Percentiles rank a stretch among this genome's conserved stretches.
Conservation (phyloP, 2,113 vertebrate species). For the Vombatus ursinus region DNA sequence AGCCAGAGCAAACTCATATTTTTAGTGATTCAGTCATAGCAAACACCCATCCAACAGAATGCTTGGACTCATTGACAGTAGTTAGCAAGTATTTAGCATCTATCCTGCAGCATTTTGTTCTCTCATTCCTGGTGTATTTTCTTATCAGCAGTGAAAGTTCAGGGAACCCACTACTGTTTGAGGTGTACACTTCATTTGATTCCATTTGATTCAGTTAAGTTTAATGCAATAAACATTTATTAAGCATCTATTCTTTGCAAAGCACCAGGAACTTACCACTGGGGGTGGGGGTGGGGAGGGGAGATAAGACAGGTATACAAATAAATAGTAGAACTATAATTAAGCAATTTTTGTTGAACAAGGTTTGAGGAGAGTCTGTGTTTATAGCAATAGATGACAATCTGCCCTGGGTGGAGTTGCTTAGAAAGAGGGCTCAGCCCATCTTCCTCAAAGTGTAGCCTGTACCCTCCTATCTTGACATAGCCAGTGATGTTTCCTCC, state of each 20-base stretch:
- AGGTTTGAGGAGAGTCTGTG: neutral
- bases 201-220: neutral
- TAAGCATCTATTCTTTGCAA: neutral
- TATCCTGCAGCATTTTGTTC: neutral
- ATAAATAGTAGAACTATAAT: neutral
- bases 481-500: neutral
- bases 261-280: neutral
- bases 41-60: neutral
- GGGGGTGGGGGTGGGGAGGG: neutral
- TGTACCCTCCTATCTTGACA: neutral
- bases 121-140: neutral
- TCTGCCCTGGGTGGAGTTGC: neutral
- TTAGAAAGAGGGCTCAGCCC: neutral
- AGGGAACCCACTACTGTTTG: neutral
- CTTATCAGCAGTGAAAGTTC: neutral
- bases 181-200: neutral
- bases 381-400: neutral
- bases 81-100: neutral
- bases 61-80: neutral
- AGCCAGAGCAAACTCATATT: neutral
- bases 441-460: neutral
- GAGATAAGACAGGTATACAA: neutral
- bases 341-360: neutral
- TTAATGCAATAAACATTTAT: neutral
- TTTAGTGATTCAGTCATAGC: neutral